Evolutionary conservation across 2,797 vertebrate genomes (phyloP), one percentile per base, ranked within the genome.

Genomic region (Sarcoramphus papa): DNA sequence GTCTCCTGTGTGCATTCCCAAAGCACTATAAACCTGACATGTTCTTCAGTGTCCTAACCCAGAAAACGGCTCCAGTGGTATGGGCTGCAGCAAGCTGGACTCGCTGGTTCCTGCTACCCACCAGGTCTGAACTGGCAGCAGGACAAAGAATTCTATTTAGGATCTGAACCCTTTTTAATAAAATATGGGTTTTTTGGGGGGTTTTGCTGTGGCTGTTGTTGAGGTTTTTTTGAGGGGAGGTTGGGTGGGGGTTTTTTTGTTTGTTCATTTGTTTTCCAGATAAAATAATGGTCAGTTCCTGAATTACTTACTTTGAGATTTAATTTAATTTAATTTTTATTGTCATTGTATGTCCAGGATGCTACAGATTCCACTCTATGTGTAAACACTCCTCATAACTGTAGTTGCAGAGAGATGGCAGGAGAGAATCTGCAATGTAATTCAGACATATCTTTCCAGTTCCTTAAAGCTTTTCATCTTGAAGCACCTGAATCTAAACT

Each of bases 341-440:
- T 62, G n/a, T 31, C 4, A 2, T 17, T 65, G 14, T n/a, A n/a
- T 16, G 2, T 50, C 22, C 68, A 50, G 51, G 17, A 76, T 79
- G 22, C 22, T 65, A 62, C 0, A 0, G 9, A 40, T 86, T 85
- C 20, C 10, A 54, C 7, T 40, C 18, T 24, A 7, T 13, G 5
- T 51, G 17, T 45, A 90, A 85, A 67, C 3, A 30, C 3, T 88
- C 11, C 14, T 72, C 23, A 18, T 27, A 64, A 40, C 14, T 69
- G 28, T 48, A 54, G 10, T 6, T 76, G 37, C 28, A 85, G 37
- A 68, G 51, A 84, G 11, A 63, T 20, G 25, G 14, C 6, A 81
- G 33, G 33, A 78, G 13, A 78, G 53, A 78, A 75, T 43, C 33
- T 64, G 21, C 21, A 64, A 20, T 21, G 12, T 31, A 41, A 72